Conservation (phyloP, 2,888 invertebrate species). For the Drosophila kambysellisi region DNA sequence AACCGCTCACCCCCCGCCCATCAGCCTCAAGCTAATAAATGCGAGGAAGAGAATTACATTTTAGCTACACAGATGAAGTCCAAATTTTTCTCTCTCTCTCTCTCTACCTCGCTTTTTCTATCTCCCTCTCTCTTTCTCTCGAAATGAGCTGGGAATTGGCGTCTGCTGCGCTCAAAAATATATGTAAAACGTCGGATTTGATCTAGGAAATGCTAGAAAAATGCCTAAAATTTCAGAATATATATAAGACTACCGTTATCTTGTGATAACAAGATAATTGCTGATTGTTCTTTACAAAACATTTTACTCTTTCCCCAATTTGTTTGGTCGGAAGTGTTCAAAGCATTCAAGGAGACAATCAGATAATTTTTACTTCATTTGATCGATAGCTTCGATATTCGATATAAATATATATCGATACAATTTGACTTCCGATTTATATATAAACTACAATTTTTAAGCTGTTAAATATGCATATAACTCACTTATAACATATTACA, state of each 20-base stretch:
- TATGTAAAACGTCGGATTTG: background rate
- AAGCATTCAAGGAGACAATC: too few relatives aligned
- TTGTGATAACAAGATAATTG: background rate
- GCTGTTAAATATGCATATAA: background rate
- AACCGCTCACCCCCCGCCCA: background rate
- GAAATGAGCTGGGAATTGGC: background rate
- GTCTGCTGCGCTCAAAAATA: background rate
- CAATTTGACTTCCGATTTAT: background rate
- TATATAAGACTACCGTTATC: background rate
- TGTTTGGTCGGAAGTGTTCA: too few relatives aligned
- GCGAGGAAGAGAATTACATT: background rate
- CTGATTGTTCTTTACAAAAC: background rate
- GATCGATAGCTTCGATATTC: background rate
- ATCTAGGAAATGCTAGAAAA: background rate
- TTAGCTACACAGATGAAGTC: background rate
- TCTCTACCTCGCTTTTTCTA: background rate
- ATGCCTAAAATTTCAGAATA: background rate
- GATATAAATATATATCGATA: background rate
- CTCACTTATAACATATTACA: background rate
- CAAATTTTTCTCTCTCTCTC: background rate
- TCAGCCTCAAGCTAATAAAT: slow-evolving; percentile 26
- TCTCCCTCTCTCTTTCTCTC: background rate
- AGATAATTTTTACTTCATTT: background rate
- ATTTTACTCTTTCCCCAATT: background rate
- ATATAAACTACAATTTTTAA: background rate